Evolutionary conservation across 2,888 invertebrate genomes (phyloP).

Genomic region (Buathra laborator): DNA sequence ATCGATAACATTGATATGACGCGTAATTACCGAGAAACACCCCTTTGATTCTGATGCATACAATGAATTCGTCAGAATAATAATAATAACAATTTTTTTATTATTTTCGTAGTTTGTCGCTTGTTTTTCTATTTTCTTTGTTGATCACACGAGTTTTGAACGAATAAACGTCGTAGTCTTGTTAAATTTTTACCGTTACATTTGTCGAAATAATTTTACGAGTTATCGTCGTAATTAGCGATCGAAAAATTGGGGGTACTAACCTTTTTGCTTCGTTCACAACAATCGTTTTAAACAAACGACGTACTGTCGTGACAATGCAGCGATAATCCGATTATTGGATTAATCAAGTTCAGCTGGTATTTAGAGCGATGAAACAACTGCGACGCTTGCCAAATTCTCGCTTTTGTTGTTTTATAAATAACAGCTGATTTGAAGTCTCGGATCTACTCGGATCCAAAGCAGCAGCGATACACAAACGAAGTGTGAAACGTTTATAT

Average conservation of each 20-base stretch:
- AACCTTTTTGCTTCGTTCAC: neutral
- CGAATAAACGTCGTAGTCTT: too few species aligned
- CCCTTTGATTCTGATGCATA: neutral
- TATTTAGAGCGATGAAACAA: neutral
- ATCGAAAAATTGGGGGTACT: neutral
- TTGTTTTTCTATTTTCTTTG: too few species aligned
- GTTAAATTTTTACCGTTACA: too few species aligned
- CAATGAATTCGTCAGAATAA: neutral
- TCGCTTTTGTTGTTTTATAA: neutral
- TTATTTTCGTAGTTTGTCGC: neutral
- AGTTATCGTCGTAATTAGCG: neutral
- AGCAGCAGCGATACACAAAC: neutral
- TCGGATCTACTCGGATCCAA: neutral
- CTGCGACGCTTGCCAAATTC: constrained; percentile 16
- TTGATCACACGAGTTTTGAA: too few species aligned
- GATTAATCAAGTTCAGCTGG: neutral
- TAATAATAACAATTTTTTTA: neutral
- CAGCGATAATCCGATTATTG: neutral
- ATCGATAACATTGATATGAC: constrained; percentile 83
- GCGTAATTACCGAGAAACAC: constrained; percentile 18
- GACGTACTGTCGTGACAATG: neutral
- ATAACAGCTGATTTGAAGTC: constrained; percentile 16
- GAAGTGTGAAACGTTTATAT: neutral
- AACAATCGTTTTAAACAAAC: too few species aligned
- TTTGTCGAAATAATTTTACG: neutral